Evolutionary conservation across 53 echinoderm and acorn worm species (phyloP).

Genomic region (Echinarachnius parma): DNA sequence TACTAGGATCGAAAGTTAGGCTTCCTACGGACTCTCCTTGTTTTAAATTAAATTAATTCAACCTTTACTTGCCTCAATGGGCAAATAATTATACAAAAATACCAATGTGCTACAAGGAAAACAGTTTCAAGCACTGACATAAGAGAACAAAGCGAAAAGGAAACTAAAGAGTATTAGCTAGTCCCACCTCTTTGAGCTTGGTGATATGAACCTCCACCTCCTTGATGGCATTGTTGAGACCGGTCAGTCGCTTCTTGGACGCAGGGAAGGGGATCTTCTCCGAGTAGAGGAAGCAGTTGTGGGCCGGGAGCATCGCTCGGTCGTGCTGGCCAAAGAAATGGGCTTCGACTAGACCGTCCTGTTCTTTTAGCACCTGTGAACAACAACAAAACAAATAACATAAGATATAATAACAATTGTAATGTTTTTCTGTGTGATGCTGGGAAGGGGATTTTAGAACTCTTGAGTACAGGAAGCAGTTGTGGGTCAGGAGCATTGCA

Average conservation of each 20-base stretch:
- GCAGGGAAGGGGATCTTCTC: constrained; percentile 69
- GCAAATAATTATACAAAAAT: too few relatives aligned
- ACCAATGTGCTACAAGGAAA: too few relatives aligned
- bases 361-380: constrained; percentile 60
- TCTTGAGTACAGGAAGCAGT: constrained; percentile 77
- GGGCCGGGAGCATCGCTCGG: constrained; percentile 81
- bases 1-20: too few relatives aligned
- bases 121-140: too few relatives aligned
- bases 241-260: constrained; percentile 73
- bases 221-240: constrained; percentile 64
- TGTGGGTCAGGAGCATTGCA: constrained; percentile 74
- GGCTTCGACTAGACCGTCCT: constrained; percentile 78
- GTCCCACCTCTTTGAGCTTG: constrained; percentile 57
- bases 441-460: constrained; percentile 60
- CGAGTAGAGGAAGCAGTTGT: constrained; percentile 78
- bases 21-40: too few relatives aligned
- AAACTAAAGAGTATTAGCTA: too few relatives aligned
- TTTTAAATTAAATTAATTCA: too few relatives aligned
- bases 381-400: background rate
- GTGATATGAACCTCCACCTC: constrained; percentile 75
- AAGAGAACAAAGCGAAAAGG: too few relatives aligned
- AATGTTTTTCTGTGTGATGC: too few relatives aligned
- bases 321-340: constrained; percentile 98
- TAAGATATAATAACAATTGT: background rate
- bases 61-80: background rate